Evolutionary conservation across 2,888 invertebrate genomes (phyloP).

Genomic region (Microplitis manilae): DNA sequence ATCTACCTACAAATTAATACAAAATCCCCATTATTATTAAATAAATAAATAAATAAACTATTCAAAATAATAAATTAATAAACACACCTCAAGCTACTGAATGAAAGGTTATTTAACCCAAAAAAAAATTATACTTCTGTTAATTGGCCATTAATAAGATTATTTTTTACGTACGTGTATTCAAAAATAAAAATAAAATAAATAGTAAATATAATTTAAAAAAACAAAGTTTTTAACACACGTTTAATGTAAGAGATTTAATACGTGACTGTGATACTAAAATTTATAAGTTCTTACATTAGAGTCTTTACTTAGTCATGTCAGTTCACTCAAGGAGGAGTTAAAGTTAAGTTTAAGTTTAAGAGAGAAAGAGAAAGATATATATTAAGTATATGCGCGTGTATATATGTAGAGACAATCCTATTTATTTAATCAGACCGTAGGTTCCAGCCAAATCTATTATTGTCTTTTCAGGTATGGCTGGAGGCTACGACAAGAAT

Average conservation of each 20-base stretch:
- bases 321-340: constrained; percentile 1
- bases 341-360: constrained; percentile 28
- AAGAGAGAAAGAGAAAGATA: constrained; percentile 40
- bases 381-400: constrained; percentile 46
- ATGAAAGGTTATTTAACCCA: not conserved
- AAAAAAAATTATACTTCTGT: not conserved
- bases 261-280: constrained; percentile 12
- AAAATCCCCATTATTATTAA: not conserved
- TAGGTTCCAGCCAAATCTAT: constrained; percentile 73
- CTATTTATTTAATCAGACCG: constrained; percentile 71
- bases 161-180: not conserved
- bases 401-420: constrained; percentile 57
- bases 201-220: not conserved
- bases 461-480: constrained; percentile 69
- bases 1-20: not conserved
- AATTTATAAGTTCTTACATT: constrained; percentile 1
- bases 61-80: not conserved
- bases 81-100: not conserved
- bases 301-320: not conserved
- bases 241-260: constrained; percentile 5
- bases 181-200: not conserved
- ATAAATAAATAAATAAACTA: not conserved
- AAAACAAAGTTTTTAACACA: not conserved
- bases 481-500: constrained; percentile 64
- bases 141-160: not conserved